Evolutionary conservation across 2,888 invertebrate species (phyloP), one percentile per base, ranked within the genome.

Genomic region (Cyclophora albipunctata): DNA sequence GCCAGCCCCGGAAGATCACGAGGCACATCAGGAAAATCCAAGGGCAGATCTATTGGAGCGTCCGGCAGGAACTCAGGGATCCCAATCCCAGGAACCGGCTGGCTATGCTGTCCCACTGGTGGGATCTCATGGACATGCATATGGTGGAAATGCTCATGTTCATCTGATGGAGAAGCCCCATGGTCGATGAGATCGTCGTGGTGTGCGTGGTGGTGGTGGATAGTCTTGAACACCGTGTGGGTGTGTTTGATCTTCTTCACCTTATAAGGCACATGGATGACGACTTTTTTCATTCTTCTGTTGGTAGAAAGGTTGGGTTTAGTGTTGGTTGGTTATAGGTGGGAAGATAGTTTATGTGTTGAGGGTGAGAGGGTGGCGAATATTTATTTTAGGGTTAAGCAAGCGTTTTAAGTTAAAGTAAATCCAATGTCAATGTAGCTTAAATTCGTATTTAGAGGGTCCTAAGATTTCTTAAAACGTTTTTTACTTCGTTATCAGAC

Each of bases 161-260:
- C 86, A 40, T 89, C 88, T 0, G 72, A 53, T 0, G 81, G 73
- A 1, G 78, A 62, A 3, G 68, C 59, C 1, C 54, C 65, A 54
- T 75, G 79, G 42, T 78, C 76, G 35, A 69, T 58, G 35, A 63
- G 71, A 2, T 73, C 72, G 3, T 83, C 84, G 55, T 77, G 83
- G 51, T 83, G 77, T 0, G 76, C 75, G 63, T 90, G 85, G 57
- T 90, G 84, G 55, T 91, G 91, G 45, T 92, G 91, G 42, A 93
- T 84, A 0, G 92, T 91, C 72, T 93, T 93, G 79, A 91, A 92
- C n/a, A 93, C 88, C 0, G 92, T 93, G 70, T 93, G 93, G 0
- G 92, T 92, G 69, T 93, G 93, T 62, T 92, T 92, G 56, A 92
- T 89, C 62, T 91, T 92, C 78, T 93, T 93, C 56, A 93, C 90